These are phyloP conservation scores for Philhelius pedissequus DNA, from an alignment of 2,888 invertebrate species.

Conservation along the genomic window DNA sequence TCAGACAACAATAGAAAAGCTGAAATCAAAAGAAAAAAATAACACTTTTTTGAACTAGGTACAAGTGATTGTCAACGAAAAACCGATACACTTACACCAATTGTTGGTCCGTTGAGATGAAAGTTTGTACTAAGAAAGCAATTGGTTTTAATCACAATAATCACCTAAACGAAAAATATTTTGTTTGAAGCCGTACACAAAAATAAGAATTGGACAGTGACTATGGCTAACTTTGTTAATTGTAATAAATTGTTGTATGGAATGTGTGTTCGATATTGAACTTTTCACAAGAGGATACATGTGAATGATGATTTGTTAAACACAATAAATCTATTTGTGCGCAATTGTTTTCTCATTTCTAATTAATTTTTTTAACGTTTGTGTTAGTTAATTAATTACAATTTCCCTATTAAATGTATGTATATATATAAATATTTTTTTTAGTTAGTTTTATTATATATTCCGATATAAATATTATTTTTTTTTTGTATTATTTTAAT, in stretches of 20 bases:
- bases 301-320: constrained; percentile 24
- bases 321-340: constrained; percentile 60
- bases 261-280: background rate
- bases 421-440: constrained; percentile 32
- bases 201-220: background rate
- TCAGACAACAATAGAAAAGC: too few relatives aligned
- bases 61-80: too few relatives aligned
- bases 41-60: too few relatives aligned
- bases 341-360: constrained; percentile 47
- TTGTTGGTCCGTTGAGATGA: too few relatives aligned
- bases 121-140: too few relatives aligned
- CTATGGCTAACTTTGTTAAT: background rate
- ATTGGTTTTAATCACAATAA: too few relatives aligned
- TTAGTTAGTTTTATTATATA: constrained; percentile 26
- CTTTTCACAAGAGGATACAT: constrained; percentile 1
- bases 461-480: constrained; percentile 39
- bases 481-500: background rate
- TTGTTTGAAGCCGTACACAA: background rate
- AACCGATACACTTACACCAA: too few relatives aligned
- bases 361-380: constrained; percentile 31
- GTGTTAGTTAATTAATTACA: constrained; percentile 31
- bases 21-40: too few relatives aligned
- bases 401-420: constrained; percentile 39
- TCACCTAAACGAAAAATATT: background rate
- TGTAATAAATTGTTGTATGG: background rate